phyloP scores from a whole-genome alignment of 2,888 invertebrate species.

The Morpho achilles region DNA sequence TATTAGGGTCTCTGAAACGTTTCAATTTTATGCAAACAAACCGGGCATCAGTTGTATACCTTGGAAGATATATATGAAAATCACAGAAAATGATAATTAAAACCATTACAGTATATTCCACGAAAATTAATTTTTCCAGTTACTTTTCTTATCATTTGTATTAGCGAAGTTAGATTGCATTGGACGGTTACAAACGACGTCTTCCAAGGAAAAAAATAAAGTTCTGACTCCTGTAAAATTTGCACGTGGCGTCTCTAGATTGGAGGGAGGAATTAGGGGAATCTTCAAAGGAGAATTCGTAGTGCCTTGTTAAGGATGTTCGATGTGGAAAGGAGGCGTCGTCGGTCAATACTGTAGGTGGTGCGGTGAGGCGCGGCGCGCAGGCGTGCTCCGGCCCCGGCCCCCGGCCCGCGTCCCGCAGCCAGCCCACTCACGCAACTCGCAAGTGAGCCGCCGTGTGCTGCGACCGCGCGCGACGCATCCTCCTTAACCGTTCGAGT shows the following conservation, averaged over 20 bases:
- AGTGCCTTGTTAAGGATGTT: conserved; percentile 76
- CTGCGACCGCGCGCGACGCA: conserved; percentile 67
- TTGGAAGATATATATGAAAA: no score
- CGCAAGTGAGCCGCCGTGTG: conserved; percentile 74
- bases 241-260: conserved; percentile 60
- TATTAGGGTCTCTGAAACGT: no score
- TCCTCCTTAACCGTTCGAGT: conserved; percentile 52
- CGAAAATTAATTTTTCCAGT: no score
- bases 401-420: conserved; percentile 33
- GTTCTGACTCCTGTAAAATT: conserved; percentile 12
- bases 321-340: conserved; percentile 76
- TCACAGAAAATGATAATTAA: no score
- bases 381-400: conserved; percentile 41
- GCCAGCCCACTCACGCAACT: conserved; percentile 68
- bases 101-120: no score
- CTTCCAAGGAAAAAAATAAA: background rate
- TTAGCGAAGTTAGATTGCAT: no score
- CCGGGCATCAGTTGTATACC: no score
- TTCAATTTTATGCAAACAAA: no score
- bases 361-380: conserved; percentile 73
- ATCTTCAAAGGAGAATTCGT: conserved; percentile 73
- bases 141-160: no score
- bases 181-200: no score
- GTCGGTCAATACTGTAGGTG: conserved; percentile 78
- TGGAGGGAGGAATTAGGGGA: conserved; percentile 62